A percentile compares a stretch with the other conserved stretches of the same genome.
Evolutionary conservation across 1,140 invertebrate genomes (phyloP).

Genomic region (Euwallacea fornicatus): DNA sequence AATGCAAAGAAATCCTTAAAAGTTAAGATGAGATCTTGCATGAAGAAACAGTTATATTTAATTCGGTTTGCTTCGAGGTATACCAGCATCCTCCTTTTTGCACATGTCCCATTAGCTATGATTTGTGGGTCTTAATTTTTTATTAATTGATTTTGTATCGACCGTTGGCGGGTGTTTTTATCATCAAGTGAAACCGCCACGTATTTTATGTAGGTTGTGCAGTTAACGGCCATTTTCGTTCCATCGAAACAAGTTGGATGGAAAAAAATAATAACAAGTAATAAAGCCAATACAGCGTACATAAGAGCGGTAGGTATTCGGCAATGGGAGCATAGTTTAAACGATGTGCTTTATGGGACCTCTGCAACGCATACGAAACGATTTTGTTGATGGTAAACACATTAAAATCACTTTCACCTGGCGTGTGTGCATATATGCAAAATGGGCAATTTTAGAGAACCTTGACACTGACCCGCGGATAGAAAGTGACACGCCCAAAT

Average conservation of each 20-base stretch:
- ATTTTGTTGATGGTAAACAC: too few species aligned
- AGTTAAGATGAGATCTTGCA: slow-evolving; percentile 22
- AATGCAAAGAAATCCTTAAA: slow-evolving; percentile 33
- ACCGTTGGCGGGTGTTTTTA: slow-evolving; percentile 9
- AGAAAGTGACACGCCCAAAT: slow-evolving; percentile 29
- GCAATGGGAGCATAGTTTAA: too few species aligned
- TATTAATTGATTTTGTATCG: slow-evolving; percentile 18
- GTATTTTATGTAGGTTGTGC: background rate
- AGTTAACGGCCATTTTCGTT: too few species aligned
- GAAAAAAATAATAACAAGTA: too few species aligned
- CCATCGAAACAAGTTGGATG: too few species aligned
- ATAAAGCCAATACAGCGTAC: too few species aligned
- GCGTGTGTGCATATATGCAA: background rate
- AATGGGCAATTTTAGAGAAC: slow-evolving; percentile 11
- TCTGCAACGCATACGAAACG: too few species aligned
- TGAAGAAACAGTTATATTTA: slow-evolving; percentile 31
- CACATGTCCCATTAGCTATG: slow-evolving; percentile 23
- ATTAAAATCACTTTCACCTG: slow-evolving; percentile 8
- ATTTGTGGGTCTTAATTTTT: slow-evolving; percentile 23
- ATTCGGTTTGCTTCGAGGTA: slow-evolving; percentile 8
- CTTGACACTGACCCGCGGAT: slow-evolving; percentile 32
- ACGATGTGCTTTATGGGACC: too few species aligned
- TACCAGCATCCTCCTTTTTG: slow-evolving; percentile 27
- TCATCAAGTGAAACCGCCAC: background rate
- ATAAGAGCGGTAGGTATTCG: too few species aligned